Percentiles rank a stretch among this genome's conserved stretches.
Evolutionary conservation across 92 coral and sea anemone species (phyloP).

Genomic region (Parazoanthus darwini): DNA sequence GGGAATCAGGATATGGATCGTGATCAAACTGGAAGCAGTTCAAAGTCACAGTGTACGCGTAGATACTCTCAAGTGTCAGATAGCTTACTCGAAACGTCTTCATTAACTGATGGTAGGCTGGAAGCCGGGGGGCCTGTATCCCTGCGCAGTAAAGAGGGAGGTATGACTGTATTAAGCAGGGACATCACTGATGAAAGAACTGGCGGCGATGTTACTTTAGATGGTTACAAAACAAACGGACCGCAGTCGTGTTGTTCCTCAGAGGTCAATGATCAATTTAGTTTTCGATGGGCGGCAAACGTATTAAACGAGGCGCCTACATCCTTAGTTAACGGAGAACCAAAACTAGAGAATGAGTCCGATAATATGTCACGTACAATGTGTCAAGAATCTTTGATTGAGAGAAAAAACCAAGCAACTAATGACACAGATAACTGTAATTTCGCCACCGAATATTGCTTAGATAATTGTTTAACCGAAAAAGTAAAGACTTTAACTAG

Average conservation of each 20-base stretch:
- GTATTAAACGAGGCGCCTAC: background rate
- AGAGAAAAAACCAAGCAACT: background rate
- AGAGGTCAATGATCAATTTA: background rate
- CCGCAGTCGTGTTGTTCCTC: background rate
- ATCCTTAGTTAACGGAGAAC: background rate
- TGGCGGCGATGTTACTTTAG: background rate
- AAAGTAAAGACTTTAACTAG: background rate
- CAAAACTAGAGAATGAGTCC: background rate
- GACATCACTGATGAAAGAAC: background rate
- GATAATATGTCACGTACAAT: background rate
- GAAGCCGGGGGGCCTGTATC: background rate
- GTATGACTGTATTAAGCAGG: background rate
- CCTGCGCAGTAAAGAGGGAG: background rate
- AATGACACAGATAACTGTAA: background rate
- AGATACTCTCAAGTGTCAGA: background rate
- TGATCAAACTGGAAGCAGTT: background rate
- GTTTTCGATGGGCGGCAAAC: background rate
- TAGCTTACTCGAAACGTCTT: background rate
- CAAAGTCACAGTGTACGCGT: background rate
- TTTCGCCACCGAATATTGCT: background rate
- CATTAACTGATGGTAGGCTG: background rate
- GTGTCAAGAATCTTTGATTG: slow-evolving; percentile 3
- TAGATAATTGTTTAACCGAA: background rate
- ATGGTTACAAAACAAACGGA: background rate
- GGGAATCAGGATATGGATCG: background rate